A percentile compares a stretch with the other conserved stretches of the same genome.
Conservation (phyloP, 2,797 vertebrate species). For the Picus viridis region DNA sequence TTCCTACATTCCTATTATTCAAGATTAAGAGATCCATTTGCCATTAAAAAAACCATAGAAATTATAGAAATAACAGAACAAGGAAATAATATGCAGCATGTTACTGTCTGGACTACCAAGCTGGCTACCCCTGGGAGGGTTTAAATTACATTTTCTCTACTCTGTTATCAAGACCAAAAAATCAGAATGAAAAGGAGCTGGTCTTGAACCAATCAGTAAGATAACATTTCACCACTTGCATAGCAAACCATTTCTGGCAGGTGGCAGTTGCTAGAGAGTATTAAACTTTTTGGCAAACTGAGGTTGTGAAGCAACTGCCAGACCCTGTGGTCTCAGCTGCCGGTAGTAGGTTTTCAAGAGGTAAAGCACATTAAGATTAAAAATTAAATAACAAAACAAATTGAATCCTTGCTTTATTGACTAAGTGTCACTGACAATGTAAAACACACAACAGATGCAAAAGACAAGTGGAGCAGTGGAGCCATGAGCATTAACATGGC, state of each 20-base stretch:
- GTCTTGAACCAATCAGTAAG: background rate
- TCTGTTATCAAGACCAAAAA: constrained; percentile 5
- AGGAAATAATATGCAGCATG: background rate
- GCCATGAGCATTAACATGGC: background rate
- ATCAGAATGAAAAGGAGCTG: constrained; percentile 5
- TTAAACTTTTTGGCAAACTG: constrained; percentile 1
- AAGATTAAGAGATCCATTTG: background rate
- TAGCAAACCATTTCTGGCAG: background rate
- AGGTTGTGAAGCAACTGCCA: background rate
- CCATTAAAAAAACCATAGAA: background rate
- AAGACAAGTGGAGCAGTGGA: background rate
- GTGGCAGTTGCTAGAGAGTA: background rate
- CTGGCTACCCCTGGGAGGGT: background rate
- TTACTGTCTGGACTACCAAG: background rate
- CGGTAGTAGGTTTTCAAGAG: background rate
- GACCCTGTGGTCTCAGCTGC: background rate
- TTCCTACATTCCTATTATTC: background rate
- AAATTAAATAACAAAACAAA: background rate
- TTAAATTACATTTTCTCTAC: constrained; percentile 31
- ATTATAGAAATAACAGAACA: background rate
- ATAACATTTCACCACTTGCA: constrained; percentile 1
- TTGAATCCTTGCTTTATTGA: background rate
- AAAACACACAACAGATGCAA: background rate
- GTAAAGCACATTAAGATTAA: background rate
- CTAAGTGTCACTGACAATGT: background rate